These are phyloP conservation scores for Rapana venosa DNA, from an alignment of 2,888 invertebrate species.

Conservation along the genomic window DNA sequence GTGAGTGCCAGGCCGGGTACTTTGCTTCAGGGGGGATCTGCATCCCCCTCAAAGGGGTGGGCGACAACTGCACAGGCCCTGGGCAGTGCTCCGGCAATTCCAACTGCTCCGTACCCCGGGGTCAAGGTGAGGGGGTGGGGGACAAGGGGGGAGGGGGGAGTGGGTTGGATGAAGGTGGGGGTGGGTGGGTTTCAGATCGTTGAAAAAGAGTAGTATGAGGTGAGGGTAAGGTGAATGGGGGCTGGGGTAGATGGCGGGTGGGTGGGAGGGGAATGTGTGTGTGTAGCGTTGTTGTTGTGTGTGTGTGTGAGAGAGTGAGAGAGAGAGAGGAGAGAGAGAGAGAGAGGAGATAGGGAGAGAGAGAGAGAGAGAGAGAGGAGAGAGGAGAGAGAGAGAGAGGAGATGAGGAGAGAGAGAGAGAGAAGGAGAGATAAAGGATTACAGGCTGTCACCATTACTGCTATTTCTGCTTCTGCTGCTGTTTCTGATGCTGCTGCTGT, in stretches of 20 bases:
- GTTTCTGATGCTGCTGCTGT: too few relatives aligned
- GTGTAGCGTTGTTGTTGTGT: too few relatives aligned
- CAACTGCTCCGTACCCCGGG: slow-evolving; percentile 39
- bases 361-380: neutral
- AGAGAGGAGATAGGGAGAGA: too few relatives aligned
- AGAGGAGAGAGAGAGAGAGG: neutral
- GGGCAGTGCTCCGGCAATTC: slow-evolving; percentile 46
- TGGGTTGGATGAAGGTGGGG: neutral
- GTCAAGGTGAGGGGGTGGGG: neutral
- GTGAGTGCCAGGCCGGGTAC: slow-evolving; percentile 40
- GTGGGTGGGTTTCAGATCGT: neutral
- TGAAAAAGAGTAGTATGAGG: neutral
- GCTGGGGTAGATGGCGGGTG: neutral
- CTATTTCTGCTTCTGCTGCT: too few relatives aligned
- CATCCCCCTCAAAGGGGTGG: slow-evolving; percentile 39
- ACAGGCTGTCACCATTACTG: too few relatives aligned
- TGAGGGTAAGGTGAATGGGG: neutral
- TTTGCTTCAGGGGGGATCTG: slow-evolving; percentile 34
- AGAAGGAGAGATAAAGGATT: neutral
- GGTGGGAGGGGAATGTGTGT: neutral
- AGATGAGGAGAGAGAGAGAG: neutral
- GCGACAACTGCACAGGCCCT: slow-evolving; percentile 40
- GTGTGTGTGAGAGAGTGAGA: too few relatives aligned
- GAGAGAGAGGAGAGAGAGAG: too few relatives aligned
- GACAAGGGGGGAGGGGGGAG: neutral